Conservation (phyloP, 2,888 invertebrate genomes). For the Spicauda simplicius region DNA sequence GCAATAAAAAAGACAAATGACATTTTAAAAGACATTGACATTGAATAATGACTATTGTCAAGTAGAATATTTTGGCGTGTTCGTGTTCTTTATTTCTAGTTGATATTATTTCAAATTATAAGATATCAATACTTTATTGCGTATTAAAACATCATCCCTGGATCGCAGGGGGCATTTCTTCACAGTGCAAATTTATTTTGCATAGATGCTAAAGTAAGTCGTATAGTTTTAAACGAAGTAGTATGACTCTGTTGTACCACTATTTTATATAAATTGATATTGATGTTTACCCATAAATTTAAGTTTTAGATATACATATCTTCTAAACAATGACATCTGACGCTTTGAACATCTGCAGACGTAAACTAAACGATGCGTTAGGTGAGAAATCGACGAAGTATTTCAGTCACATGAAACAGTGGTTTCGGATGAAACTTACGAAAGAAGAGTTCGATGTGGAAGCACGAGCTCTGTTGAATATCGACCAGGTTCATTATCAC, state of each 20-base stretch:
- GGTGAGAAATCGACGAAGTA: slow-evolving; percentile 89
- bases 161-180: neutral
- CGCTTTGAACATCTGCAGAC: slow-evolving; percentile 84
- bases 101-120: too few relatives aligned
- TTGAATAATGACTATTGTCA: too few relatives aligned
- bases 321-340: slow-evolving; percentile 62
- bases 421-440: slow-evolving; percentile 90
- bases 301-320: slow-evolving; percentile 3
- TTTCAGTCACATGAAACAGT: slow-evolving; percentile 89
- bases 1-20: too few relatives aligned
- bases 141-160: neutral
- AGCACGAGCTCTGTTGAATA: slow-evolving; percentile 89
- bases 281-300: slow-evolving; percentile 3
- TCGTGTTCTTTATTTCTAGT: too few relatives aligned
- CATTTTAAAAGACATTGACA: too few relatives aligned
- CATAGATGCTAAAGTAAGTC: neutral
- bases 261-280: neutral
- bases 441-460: slow-evolving; percentile 94
- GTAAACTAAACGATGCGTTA: slow-evolving; percentile 86
- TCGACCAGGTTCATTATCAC: slow-evolving; percentile 92
- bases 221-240: neutral
- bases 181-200: neutral
- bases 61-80: too few relatives aligned
- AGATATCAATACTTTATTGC: too few relatives aligned
- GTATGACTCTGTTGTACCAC: neutral